phyloP scores from a whole-genome alignment of 2,113 vertebrate species.

The Ginglymostoma cirratum region DNA sequence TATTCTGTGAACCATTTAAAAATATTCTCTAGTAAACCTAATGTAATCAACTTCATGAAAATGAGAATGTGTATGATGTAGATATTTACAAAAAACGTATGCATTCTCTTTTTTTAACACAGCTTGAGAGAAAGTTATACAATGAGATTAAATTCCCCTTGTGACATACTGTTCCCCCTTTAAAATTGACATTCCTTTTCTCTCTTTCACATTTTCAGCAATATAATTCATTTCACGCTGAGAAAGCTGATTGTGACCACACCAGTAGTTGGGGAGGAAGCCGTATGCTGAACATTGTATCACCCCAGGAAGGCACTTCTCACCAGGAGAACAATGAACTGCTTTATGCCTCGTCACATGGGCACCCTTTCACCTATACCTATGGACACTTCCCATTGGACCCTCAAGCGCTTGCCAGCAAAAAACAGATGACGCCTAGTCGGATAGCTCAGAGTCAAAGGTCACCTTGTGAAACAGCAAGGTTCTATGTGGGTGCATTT shows the following conservation, averaged over 20 bases:
- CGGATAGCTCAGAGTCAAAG: constrained; percentile 60
- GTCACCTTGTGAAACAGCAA: constrained; percentile 62
- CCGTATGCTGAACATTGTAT: constrained; percentile 49
- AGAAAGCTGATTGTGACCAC: constrained; percentile 65
- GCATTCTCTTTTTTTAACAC: background rate
- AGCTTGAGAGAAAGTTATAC: background rate
- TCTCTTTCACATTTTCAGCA: constrained; percentile 49
- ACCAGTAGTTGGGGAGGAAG: constrained; percentile 64
- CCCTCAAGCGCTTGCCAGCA: constrained; percentile 58
- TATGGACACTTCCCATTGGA: constrained; percentile 66
- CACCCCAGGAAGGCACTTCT: constrained; percentile 61
- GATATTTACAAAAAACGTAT: background rate
- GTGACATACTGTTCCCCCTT: background rate
- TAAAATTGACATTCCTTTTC: constrained; percentile 26
- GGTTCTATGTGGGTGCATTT: constrained; percentile 66
- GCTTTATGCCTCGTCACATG: constrained; percentile 59
- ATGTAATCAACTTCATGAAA: background rate
- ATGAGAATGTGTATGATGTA: background rate
- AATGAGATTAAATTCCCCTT: background rate
- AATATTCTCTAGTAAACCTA: background rate
- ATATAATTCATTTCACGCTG: constrained; percentile 59
- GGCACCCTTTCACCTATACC: constrained; percentile 68
- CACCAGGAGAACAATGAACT: constrained; percentile 61
- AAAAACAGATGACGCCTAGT: constrained; percentile 59
- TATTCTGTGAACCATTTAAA: background rate